Evolutionary conservation across 2,113 vertebrate species (phyloP).

Genomic region (Antennarius striatus): DNA sequence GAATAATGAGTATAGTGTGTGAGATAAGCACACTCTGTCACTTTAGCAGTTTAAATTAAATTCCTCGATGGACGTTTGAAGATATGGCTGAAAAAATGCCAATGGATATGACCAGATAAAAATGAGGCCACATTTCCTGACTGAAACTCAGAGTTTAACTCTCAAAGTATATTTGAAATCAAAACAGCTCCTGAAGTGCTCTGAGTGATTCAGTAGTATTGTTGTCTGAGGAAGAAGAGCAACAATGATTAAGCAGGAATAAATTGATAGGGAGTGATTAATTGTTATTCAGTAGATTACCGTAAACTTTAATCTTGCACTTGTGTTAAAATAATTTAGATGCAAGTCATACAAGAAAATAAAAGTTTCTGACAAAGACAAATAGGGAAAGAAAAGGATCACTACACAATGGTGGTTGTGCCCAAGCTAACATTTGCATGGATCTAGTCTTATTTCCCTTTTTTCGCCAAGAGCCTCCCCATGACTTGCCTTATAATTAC

Average conservation of each 20-base stretch:
- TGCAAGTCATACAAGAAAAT: no score
- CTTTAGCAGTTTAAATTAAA: slow-evolving; percentile 24
- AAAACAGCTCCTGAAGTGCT: neutral
- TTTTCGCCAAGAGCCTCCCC: slow-evolving; percentile 1
- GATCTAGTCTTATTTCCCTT: neutral
- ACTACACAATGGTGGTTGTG: neutral
- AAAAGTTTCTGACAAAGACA: neutral
- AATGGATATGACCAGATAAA: slow-evolving; percentile 17
- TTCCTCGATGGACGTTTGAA: slow-evolving; percentile 26
- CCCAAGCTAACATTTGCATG: neutral
- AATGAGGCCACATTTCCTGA: neutral
- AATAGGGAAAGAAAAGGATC: neutral
- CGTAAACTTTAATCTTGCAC: no score
- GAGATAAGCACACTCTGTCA: slow-evolving; percentile 22
- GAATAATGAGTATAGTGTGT: neutral
- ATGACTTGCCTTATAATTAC: no score
- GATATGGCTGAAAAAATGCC: slow-evolving; percentile 6
- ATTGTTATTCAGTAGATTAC: no score
- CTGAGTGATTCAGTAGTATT: neutral
- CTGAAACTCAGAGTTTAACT: slow-evolving; percentile 13
- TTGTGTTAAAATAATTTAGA: no score
- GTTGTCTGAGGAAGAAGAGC: no score
- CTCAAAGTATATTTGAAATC: slow-evolving; percentile 7
- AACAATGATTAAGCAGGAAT: no score
- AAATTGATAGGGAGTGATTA: no score